Evolutionary conservation across 2,797 vertebrate species (phyloP), one percentile per base, ranked within the genome.

Genomic region (Melanotaenia parkinsoni): DNA sequence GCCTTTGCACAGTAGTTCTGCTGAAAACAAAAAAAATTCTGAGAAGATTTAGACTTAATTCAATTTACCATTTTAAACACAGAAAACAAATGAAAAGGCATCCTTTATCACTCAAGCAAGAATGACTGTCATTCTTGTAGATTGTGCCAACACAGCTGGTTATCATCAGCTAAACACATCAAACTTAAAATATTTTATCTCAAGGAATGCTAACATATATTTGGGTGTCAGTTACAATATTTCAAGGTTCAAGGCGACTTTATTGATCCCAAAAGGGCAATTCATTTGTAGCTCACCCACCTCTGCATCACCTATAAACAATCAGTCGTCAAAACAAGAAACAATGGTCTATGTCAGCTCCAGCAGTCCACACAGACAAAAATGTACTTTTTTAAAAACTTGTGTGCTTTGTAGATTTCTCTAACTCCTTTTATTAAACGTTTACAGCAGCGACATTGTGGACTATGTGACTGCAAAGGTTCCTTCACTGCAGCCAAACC

Each of bases 391-490:
- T 33, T 33, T 5, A 33, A 33, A 33, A 33, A 33, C 32, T 7
- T 20, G 5, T 45, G 45, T 50, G 45, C 18, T 53, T 30, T 20
- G 14, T 43, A 16, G 13, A 54, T 10, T 20, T 20, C 4, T 69
- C 13, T 33, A 12, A 28, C 4, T n/a, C 0, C 22, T 51, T 67
- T 66, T 40, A 12, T 67, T n/a, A 13, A 50, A 68, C 56, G 5
- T 72, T 70, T 81, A 24, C 79, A 97, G 96, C 18, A 74, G 90
- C 40, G 94, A 96, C 80, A 96, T 96, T 77, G 72, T 96, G 79
- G 83, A 94, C 71, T 96, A 95, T 5, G 90, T 97, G 77, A 89
- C 93, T 5, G 94, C 95, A 0, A 90, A 93, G 70, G 94, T 95
- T 45, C 89, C 91, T 4, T 84, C 95, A 1, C 80, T 81, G 0